Evolutionary conservation across 1,140 invertebrate genomes (phyloP), one percentile per base, ranked within the genome.

Genomic region (Eubasilissa regina): DNA sequence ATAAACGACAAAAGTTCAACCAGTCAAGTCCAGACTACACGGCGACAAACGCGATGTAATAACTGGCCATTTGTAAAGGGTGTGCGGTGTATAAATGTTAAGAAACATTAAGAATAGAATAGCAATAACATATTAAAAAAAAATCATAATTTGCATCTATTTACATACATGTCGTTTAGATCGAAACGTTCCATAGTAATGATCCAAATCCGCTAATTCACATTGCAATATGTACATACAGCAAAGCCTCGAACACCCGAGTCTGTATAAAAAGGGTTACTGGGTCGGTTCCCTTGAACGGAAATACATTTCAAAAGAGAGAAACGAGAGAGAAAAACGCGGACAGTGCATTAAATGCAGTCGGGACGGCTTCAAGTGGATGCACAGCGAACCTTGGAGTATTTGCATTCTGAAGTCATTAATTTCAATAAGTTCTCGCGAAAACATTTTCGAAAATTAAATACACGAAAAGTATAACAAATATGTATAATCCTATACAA

Each of bases 201-300:
- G 55, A 19, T 58, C 55, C 55, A 21, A 21, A 17, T 21, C 17
- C 3, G 17, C 55, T 19, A 21, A 47, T 13, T 66, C 62, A 35
- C 15, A 17, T n/a, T 45, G 62, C 62, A 56, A 17, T 56, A n/a
- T 15, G 7, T 56, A 56, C 53, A 7, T 56, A 56, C n/a, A 17
- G 17, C n/a, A 56, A 35, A 35, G 25, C 25, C 25, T 35, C 25
- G 25, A 35, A 35, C 25, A 35, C 62, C n/a, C 35, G 62, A 3
- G 35, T 56, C 70, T 15, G 25, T 43, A 43, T 21, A 11, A 75
- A 75, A 75, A 75, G 74, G 74, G 74, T 75, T 75, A 75, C 58
- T 75, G 74, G 74, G 74, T 75, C 74, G 74, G 35, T 75, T 62
- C 53, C 74, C 74, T 75, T 62, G 44, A 64, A 75, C 74, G 74